Percentiles rank a stretch among this genome's conserved stretches.
These are phyloP conservation scores for Trileptium ribeirensis DNA, from an alignment of 2,888 invertebrate genomes.

Conservation along the genomic window DNA sequence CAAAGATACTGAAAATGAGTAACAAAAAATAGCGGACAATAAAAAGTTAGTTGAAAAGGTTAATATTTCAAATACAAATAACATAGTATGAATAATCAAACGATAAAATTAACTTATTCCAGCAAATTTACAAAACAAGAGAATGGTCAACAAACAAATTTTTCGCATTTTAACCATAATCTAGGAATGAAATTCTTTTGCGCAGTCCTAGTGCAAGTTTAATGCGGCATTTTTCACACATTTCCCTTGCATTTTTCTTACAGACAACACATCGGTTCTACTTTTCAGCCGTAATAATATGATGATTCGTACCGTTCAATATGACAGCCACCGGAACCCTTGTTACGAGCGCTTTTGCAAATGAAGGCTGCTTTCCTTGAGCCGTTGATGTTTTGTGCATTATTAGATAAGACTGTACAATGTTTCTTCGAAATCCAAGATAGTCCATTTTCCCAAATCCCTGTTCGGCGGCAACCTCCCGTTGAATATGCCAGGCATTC, in stretches of 20 bases:
- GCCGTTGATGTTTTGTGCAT: not conserved
- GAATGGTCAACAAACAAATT: too few species aligned
- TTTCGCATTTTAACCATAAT: too few species aligned
- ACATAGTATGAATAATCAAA: too few species aligned
- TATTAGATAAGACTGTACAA: not conserved
- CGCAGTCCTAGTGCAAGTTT: slow-evolving; percentile 3
- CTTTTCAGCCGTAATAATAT: not conserved
- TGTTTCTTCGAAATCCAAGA: not conserved
- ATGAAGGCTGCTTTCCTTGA: not conserved
- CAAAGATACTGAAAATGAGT: too few species aligned
- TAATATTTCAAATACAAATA: too few species aligned
- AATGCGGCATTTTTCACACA: slow-evolving; percentile 1
- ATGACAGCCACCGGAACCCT: not conserved
- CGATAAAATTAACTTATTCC: too few species aligned
- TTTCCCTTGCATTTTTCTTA: slow-evolving; percentile 7
- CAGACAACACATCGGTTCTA: not conserved
- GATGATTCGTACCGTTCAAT: not conserved
- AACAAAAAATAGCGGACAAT: too few species aligned
- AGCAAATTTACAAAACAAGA: too few species aligned
- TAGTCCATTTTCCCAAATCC: not conserved
- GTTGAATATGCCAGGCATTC: slow-evolving; percentile 22
- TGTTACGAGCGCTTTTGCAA: not conserved
- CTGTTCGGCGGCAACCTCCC: not conserved
- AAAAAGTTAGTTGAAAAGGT: too few species aligned
- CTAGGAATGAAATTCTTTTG: too few species aligned